phyloP scores from a whole-genome alignment of 2,113 vertebrate species.

The Bambusicola thoracicus region DNA sequence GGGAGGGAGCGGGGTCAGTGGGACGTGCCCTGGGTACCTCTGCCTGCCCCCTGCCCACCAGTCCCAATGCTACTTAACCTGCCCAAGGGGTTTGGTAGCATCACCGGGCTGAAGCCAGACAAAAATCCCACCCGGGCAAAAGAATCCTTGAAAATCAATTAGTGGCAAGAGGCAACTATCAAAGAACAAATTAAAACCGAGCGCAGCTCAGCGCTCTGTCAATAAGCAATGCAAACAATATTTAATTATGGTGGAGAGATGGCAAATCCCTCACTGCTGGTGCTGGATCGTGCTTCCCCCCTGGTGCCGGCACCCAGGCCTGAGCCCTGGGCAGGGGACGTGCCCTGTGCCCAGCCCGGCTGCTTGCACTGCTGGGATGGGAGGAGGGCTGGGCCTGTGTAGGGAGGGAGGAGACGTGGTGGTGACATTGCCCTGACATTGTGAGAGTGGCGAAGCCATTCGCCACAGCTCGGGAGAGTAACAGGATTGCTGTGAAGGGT shows the following conservation, averaged over 20 bases:
- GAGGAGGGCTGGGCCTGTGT: rapidly evolving
- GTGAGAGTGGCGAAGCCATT: constrained; percentile 44
- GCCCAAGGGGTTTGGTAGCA: constrained; percentile 46
- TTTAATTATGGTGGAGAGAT: constrained; percentile 65
- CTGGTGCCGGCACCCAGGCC: neutral
- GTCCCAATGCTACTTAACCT: neutral
- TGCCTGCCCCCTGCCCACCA: no score
- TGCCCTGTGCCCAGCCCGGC: neutral
- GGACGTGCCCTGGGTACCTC: rapidly evolving
- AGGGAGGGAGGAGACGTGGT: neutral
- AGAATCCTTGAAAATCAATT: constrained; percentile 79
- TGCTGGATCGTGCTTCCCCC: neutral
- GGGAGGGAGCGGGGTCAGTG: neutral
- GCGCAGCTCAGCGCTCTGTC: constrained; percentile 77
- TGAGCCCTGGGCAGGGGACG: neutral
- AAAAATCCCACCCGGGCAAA: neutral
- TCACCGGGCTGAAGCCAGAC: constrained; percentile 72
- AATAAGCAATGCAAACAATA: constrained; percentile 76
- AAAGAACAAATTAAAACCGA: constrained; percentile 73
- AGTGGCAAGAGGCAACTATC: constrained; percentile 78
- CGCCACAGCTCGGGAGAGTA: constrained; percentile 16
- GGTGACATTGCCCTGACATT: constrained; percentile 52
- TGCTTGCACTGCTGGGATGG: neutral
- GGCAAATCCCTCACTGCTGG: constrained; percentile 6
- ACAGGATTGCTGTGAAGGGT: constrained; percentile 48